Evolutionary conservation across 2,888 invertebrate genomes (phyloP).

Genomic region (Beris morrisii): DNA sequence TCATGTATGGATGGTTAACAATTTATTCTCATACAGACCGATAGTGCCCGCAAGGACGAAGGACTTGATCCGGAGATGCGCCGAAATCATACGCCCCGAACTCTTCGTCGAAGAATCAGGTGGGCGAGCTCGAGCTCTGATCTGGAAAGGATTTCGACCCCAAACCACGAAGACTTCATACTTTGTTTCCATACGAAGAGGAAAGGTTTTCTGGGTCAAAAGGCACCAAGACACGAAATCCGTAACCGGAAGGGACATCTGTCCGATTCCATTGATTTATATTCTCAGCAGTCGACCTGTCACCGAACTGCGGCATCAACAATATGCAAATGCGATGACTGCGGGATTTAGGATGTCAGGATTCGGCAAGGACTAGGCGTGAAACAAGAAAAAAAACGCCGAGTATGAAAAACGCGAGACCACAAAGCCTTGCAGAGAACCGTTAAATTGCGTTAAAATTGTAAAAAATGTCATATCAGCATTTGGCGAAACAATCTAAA

Average conservation of each 20-base stretch:
- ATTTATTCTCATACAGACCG: conserved; percentile 24
- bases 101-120: too few relatives aligned
- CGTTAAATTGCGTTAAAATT: conserved; percentile 40
- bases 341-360: conserved; percentile 8
- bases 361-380: neutral
- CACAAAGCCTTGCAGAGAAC: conserved; percentile 30
- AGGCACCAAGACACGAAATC: conserved; percentile 5
- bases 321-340: conserved; percentile 35
- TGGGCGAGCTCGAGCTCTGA: too few relatives aligned
- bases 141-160: too few relatives aligned
- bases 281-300: conserved; percentile 28
- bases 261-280: conserved; percentile 32
- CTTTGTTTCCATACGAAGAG: too few relatives aligned
- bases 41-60: too few relatives aligned
- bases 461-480: conserved; percentile 41
- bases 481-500: conserved; percentile 40
- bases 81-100: too few relatives aligned
- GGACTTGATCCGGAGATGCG: too few relatives aligned
- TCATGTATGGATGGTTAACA: conserved; percentile 34
- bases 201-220: conserved; percentile 9
- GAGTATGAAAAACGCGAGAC: conserved; percentile 16
- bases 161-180: too few relatives aligned
- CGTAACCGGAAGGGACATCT: conserved; percentile 24
- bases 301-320: conserved; percentile 32
- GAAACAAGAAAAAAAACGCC: neutral